Evolutionary conservation across 2,888 invertebrate genomes (phyloP).

Genomic region (Clistopyga incitator): DNA sequence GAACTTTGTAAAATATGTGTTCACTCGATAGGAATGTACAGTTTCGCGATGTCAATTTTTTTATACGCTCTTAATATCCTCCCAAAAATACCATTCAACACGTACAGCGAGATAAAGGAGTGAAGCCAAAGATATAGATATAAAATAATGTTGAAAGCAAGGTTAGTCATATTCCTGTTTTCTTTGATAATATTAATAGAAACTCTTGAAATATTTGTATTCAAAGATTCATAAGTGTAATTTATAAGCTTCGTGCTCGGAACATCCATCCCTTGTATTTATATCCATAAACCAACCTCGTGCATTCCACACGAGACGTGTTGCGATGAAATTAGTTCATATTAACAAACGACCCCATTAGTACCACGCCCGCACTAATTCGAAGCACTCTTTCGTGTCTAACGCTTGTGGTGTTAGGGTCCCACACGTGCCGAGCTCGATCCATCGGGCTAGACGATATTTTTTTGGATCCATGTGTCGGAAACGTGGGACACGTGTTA

Average conservation of each 20-base stretch:
- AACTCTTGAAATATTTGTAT: not conserved
- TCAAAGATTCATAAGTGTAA: slow-evolving; percentile 32
- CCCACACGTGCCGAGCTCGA: slow-evolving; percentile 57
- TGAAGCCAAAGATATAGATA: no score
- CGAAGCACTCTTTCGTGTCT: slow-evolving; percentile 56
- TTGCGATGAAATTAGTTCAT: slow-evolving; percentile 66
- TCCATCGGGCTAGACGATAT: slow-evolving; percentile 53
- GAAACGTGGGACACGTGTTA: slow-evolving; percentile 67
- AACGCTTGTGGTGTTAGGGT: slow-evolving; percentile 26
- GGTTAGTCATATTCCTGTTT: not conserved
- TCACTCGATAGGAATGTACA: no score
- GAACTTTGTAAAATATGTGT: no score
- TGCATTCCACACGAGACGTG: slow-evolving; percentile 46
- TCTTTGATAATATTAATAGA: not conserved
- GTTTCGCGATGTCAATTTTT: no score
- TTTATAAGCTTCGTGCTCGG: slow-evolving; percentile 19
- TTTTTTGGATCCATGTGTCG: slow-evolving; percentile 62
- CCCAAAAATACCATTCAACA: no score
- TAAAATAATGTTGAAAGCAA: not conserved
- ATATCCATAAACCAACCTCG: slow-evolving; percentile 44
- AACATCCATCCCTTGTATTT: slow-evolving; percentile 18
- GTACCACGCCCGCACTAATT: slow-evolving; percentile 62
- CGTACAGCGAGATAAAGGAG: no score
- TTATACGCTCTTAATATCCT: no score
- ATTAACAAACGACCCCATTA: slow-evolving; percentile 68